These are phyloP conservation scores for Loris lydekkerianus DNA, from an alignment of 2,797 vertebrate species.

Conservation along the genomic window DNA sequence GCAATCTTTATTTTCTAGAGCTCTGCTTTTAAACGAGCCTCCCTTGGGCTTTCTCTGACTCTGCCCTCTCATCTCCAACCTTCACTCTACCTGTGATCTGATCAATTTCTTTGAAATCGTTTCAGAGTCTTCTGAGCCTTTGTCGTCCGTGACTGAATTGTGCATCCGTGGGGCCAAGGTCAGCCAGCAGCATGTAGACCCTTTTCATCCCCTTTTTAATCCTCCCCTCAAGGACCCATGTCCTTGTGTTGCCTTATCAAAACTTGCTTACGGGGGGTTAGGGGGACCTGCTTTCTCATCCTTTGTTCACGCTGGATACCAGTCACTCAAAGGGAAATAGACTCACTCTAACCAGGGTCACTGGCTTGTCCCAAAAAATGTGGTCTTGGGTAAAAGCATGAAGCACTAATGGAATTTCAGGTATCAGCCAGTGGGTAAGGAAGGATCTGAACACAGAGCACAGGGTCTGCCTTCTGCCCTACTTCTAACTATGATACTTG, in stretches of 20 bases:
- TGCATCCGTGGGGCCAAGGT: background rate
- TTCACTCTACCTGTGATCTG: background rate
- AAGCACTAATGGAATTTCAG: background rate
- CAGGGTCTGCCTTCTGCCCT: background rate
- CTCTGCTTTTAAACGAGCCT: background rate
- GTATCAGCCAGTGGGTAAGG: background rate
- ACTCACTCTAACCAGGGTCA: background rate
- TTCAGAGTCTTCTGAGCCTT: background rate
- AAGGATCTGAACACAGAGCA: background rate
- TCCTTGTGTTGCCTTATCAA: background rate
- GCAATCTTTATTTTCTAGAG: background rate
- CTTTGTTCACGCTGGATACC: background rate
- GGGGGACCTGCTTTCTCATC: background rate
- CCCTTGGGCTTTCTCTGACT: background rate
- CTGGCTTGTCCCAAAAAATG: background rate
- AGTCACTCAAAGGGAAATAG: background rate
- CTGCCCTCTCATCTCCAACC: constrained; percentile 31
- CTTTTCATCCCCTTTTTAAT: background rate
- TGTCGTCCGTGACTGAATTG: background rate
- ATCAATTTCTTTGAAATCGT: constrained; percentile 27
- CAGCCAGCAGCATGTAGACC: background rate
- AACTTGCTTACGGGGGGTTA: background rate
- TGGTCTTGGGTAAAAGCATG: background rate
- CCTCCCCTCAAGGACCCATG: background rate
- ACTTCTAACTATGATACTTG: background rate